Conservation (phyloP, 2,797 vertebrate species). For the Rhinichthys osculus region DNA sequence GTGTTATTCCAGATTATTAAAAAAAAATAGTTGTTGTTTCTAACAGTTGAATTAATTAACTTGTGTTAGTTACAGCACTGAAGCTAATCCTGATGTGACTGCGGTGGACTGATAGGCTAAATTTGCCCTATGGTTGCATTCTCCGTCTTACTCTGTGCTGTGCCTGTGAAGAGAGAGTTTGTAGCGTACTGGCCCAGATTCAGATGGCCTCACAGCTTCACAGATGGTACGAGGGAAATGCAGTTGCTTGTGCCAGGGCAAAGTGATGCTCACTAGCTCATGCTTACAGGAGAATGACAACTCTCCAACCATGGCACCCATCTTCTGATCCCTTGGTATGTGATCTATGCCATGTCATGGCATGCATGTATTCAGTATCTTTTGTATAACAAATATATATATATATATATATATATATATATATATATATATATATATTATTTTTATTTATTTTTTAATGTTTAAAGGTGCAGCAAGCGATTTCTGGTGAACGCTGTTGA, state of each 20-base stretch:
- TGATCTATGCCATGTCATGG: background rate
- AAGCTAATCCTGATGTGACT: conserved; percentile 10
- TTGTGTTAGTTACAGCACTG: background rate
- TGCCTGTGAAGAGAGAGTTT: conserved; percentile 20
- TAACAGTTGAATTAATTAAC: background rate
- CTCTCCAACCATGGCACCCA: conserved; percentile 6
- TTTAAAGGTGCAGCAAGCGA: background rate
- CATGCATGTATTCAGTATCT: background rate
- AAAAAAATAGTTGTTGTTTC: background rate
- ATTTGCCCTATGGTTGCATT: conserved; percentile 1
- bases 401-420: too few relatives aligned
- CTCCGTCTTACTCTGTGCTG: background rate
- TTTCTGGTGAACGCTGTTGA: too few relatives aligned
- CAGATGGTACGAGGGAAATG: conserved; percentile 47
- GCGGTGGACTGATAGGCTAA: conserved; percentile 16
- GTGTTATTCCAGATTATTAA: background rate
- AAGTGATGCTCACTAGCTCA: conserved; percentile 33
- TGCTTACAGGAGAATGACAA: conserved; percentile 22
- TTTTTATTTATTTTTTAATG: background rate
- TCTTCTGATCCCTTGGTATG: conserved; percentile 4
- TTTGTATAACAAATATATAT: background rate
- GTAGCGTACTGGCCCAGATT: conserved; percentile 45
- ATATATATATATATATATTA: too few relatives aligned
- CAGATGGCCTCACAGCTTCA: conserved; percentile 44
- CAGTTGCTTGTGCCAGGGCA: conserved; percentile 38